Evolutionary conservation across 1,140 invertebrate species (phyloP).

Genomic region (Achatina immaculata): DNA sequence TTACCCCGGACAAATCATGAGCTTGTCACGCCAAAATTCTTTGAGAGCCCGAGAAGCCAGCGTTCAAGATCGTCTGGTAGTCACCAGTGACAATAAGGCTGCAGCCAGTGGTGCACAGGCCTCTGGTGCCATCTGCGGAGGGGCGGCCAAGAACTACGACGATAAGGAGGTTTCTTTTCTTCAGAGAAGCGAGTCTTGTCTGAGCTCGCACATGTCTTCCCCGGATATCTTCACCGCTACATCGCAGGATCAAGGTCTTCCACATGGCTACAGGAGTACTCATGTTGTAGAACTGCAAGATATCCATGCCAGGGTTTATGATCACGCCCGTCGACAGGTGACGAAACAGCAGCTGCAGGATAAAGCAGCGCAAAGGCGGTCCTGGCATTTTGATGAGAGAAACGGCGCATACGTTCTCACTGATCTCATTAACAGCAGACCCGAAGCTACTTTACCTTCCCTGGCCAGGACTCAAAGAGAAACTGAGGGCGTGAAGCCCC

Average conservation of each 20-base stretch:
- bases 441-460: background rate
- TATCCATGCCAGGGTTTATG: background rate
- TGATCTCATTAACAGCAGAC: constrained; percentile 27
- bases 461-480: background rate
- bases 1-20: constrained; percentile 35
- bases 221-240: constrained; percentile 26
- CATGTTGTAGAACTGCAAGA: constrained; percentile 19
- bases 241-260: background rate
- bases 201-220: constrained; percentile 36
- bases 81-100: background rate
- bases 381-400: constrained; percentile 38
- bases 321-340: background rate
- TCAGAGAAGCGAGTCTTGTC: constrained; percentile 23
- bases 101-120: background rate
- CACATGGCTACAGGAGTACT: background rate
- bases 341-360: constrained; percentile 23
- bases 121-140: background rate
- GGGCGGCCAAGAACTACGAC: background rate
- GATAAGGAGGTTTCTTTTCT: background rate
- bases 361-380: constrained; percentile 32
- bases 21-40: constrained; percentile 30
- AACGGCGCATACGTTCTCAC: constrained; percentile 18
- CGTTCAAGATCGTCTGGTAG: constrained; percentile 33
- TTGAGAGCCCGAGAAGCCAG: constrained; percentile 16
- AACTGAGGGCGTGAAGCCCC: constrained; percentile 10